Evolutionary conservation across 2,113 vertebrate genomes (phyloP).

Genomic region (Paradoxurus hermaphroditus): DNA sequence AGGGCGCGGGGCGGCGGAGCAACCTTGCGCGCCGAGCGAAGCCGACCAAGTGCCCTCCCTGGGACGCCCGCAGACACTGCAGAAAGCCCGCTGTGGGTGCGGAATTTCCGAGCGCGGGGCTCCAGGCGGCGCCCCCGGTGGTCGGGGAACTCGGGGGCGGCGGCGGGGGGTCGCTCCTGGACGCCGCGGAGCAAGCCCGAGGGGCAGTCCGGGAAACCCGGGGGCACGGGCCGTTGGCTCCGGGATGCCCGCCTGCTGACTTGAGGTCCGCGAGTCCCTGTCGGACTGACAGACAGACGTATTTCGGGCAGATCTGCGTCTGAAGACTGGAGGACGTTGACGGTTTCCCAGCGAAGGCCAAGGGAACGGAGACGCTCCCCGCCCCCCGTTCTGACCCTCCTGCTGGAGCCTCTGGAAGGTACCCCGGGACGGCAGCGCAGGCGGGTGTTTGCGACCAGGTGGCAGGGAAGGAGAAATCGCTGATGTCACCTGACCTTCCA

Average conservation of each 20-base stretch:
- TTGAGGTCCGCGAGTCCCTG: neutral
- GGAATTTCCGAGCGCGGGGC: neutral
- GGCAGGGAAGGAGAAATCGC: neutral
- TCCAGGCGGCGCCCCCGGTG: neutral
- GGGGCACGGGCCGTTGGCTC: too few species aligned
- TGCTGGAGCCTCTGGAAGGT: neutral
- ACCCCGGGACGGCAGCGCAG: neutral
- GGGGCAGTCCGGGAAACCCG: neutral
- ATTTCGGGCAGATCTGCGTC: neutral
- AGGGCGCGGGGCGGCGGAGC: neutral
- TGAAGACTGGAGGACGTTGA: neutral
- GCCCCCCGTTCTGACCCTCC: neutral
- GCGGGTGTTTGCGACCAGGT: neutral
- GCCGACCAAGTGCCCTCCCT: neutral
- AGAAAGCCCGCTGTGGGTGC: neutral
- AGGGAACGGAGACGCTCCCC: too few species aligned
- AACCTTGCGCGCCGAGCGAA: neutral
- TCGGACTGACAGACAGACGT: accelerated
- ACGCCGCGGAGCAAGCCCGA: neutral
- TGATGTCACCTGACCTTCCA: neutral
- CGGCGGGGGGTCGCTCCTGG: neutral
- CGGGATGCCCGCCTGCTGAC: too few species aligned
- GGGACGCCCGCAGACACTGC: too few species aligned
- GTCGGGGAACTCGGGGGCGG: neutral
- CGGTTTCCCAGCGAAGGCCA: neutral